Percentiles rank a stretch among this genome's conserved stretches.
Conservation (phyloP, 92 coral and sea anemone genomes). For the Siderastrea siderea region DNA sequence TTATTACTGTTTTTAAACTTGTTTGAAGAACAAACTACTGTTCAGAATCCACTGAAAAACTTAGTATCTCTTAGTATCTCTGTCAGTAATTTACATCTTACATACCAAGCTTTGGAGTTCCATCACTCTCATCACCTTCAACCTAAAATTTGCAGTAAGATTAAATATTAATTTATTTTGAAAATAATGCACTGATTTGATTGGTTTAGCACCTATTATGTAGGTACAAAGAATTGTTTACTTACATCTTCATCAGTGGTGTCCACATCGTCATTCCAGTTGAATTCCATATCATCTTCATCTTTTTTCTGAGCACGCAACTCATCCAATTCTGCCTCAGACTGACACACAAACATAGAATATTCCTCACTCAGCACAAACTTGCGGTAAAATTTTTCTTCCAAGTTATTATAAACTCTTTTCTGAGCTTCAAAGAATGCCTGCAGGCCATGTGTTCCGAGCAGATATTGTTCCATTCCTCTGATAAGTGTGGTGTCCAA, state of each 20-base stretch:
- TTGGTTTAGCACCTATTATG: no score
- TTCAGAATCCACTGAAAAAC: no score
- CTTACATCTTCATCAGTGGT: constrained; percentile 90
- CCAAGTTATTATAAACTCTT: constrained; percentile 81
- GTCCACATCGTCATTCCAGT: constrained; percentile 87
- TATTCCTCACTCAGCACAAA: constrained; percentile 96
- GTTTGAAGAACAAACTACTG: no score
- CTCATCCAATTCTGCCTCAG: constrained; percentile 96
- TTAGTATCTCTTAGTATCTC: no score
- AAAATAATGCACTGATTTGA: no score
- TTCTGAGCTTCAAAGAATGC: constrained; percentile 95
- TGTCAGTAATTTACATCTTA: neutral
- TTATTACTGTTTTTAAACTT: no score
- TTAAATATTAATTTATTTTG: no score
- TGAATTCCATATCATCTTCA: constrained; percentile 73
- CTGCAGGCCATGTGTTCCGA: constrained; percentile 81
- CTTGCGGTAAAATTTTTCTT: constrained; percentile 90
- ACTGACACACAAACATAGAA: constrained; percentile 90
- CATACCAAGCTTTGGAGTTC: constrained; percentile 73
- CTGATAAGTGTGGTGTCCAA: constrained; percentile 91
- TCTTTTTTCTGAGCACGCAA: constrained; percentile 86
- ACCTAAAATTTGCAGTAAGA: constrained; percentile 8
- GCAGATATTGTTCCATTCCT: constrained; percentile 89
- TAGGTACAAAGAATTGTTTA: no score
- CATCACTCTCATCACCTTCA: constrained; percentile 58